Conservation (phyloP, 2,888 invertebrate species). For the Ennomos erosarius region DNA sequence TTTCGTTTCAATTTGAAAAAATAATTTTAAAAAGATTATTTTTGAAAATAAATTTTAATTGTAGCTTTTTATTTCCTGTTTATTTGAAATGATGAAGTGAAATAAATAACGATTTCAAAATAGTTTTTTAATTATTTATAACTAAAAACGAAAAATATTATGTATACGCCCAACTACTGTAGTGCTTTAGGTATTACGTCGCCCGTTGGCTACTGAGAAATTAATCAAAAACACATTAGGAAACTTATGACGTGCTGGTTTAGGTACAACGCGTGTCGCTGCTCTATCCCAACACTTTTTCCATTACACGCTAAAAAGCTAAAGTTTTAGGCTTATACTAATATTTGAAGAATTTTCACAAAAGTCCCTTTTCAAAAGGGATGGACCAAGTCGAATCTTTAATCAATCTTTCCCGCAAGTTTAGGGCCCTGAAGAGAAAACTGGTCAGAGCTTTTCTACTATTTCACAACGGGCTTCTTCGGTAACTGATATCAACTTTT, state of each 20-base stretch:
- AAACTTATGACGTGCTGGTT: slow-evolving; percentile 17
- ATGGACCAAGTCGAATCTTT: slow-evolving; percentile 36
- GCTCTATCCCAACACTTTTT: slow-evolving; percentile 21
- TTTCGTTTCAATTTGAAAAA: too few relatives aligned
- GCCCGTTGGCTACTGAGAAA: slow-evolving; percentile 21
- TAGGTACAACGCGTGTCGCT: slow-evolving; percentile 15
- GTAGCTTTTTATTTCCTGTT: too few relatives aligned
- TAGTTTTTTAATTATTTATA: too few relatives aligned
- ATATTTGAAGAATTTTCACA: slow-evolving; percentile 31
- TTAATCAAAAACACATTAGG: slow-evolving; percentile 24
- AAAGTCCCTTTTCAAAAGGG: slow-evolving; percentile 30
- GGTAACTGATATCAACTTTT: slow-evolving; percentile 41
- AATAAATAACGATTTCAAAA: too few relatives aligned
- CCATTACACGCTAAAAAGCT: slow-evolving; percentile 22
- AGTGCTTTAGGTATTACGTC: too few relatives aligned
- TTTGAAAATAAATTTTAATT: too few relatives aligned
- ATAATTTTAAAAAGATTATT: too few relatives aligned
- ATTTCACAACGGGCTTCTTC: slow-evolving; percentile 34
- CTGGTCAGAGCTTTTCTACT: slow-evolving; percentile 39
- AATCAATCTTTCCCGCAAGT: slow-evolving; percentile 42
- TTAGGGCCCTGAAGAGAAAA: slow-evolving; percentile 39
- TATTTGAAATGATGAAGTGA: too few relatives aligned
- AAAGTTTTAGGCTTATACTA: slow-evolving; percentile 26
- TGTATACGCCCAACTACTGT: too few relatives aligned
- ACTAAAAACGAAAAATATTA: too few relatives aligned